Base-by-base conservation (phyloP, 2,888 invertebrate species). In the Ischnus inquisitorius region DNA sequence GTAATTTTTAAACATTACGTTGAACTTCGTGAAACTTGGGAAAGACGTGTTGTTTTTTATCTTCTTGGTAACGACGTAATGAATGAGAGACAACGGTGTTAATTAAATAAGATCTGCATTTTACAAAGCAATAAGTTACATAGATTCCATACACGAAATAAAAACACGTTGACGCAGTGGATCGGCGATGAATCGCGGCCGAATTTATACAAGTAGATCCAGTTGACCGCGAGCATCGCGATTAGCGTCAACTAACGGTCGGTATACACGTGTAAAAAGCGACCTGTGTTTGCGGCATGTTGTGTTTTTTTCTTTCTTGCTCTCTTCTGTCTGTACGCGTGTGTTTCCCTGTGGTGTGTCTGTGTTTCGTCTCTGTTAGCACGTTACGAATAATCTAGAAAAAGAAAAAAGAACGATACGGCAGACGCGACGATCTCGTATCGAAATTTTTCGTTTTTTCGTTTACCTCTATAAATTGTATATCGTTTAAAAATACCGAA, bases 71-170 rank as follows among this genome's bases (percentile, higher is more conserved):
- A 19, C 0, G 22, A 1, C 3, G 12, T 4, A 34, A 57, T 0
- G 57, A 77, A 76, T 69, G 22, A 74, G 76, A 10, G 12, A 84
- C 77, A 72, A 46, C 75, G 80, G 79, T 72, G 77, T 41, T 92
- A 93, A 93, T 93, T 93, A 93, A 93, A 93, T 93, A 93, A 92
- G 90, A 91, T 93, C 89, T 93, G 93, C 93, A 93, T 93, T 93
- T 91, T 93, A 93, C 93, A 93, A 93, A 93, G 93, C 93, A 93
- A 93, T 93, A 93, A 93, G 92, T 93, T 93, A 93, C 93, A 93
- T 89, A 89, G 78, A 85, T 84, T 88, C 78, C 86, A 86, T 90
- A 89, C 87, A 89, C 85, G 90, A 87, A 89, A 88, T 87, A 76
- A 88, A 89, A 90, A 84, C 69, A 68, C 79, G 16, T 65, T 14